These are phyloP conservation scores for Frankliniella intonsa DNA, from an alignment of 2,888 invertebrate genomes.

Conservation along the genomic window DNA sequence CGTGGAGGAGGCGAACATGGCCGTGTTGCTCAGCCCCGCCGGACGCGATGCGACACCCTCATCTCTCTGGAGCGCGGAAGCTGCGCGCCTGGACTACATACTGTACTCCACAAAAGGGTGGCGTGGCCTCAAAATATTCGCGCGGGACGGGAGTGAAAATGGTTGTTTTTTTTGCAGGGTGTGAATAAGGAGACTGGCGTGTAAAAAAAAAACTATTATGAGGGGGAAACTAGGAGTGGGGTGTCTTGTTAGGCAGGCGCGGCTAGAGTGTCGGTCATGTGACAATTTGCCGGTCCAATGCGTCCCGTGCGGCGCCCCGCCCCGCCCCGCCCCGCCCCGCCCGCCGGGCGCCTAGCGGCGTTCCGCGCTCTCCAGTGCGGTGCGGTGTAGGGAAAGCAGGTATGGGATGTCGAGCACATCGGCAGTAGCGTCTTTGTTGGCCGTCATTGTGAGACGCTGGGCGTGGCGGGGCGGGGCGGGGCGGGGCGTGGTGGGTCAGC, in stretches of 20 bases:
- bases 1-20: no score
- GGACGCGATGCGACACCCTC: no score
- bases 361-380: background rate
- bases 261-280: background rate
- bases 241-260: no score
- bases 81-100: no score
- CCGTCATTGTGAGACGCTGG: background rate
- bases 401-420: conserved; percentile 14
- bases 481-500: no score
- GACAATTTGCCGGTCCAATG: background rate
- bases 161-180: background rate
- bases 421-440: background rate
- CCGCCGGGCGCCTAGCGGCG: background rate
- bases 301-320: background rate
- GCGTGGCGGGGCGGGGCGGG: background rate
- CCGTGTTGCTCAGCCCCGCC: no score
- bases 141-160: background rate
- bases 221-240: no score
- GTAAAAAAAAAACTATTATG: no score
- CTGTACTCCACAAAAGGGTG: no score
- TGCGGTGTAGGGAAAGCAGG: background rate
- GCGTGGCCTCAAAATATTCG: no score
- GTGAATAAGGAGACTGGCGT: background rate
- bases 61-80: no score
- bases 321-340: background rate